Percentiles rank a stretch among this genome's conserved stretches.
phyloP scores from a whole-genome alignment of 2,888 invertebrate genomes.

The Caenorhabditis zanzibari region DNA sequence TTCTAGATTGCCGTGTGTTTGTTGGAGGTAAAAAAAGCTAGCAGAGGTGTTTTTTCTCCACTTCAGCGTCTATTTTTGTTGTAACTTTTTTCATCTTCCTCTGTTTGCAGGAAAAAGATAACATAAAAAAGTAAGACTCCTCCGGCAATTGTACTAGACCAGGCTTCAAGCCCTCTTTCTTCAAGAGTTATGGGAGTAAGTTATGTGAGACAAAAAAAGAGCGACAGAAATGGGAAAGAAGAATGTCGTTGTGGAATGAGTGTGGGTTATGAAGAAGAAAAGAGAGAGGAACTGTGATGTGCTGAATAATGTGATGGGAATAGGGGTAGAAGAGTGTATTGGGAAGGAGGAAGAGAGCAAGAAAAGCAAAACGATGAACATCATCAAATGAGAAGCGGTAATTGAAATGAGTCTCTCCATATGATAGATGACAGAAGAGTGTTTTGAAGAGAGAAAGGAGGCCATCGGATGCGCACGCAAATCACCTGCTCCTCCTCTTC shows the following conservation, averaged over 20 bases:
- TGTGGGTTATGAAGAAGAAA: neutral
- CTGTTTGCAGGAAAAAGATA: conserved; percentile 2
- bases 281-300: conserved; percentile 47
- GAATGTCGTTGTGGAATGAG: conserved; percentile 25
- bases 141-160: conserved; percentile 9
- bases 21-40: conserved; percentile 1
- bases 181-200: conserved; percentile 28
- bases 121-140: conserved; percentile 6
- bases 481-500: conserved; percentile 59
- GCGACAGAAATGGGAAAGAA: conserved; percentile 35
- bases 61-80: conserved; percentile 11
- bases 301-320: conserved; percentile 63
- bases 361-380: neutral
- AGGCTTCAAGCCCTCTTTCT: neutral
- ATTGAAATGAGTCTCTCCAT: conserved; percentile 57
- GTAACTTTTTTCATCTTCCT: conserved; percentile 27
- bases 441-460: conserved; percentile 26
- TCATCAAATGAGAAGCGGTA: conserved; percentile 53
- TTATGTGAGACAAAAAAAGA: conserved; percentile 41
- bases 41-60: conserved; percentile 19
- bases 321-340: conserved; percentile 8
- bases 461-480: conserved; percentile 48
- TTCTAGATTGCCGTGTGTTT: conserved; percentile 21
- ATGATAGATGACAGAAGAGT: conserved; percentile 49
- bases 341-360: conserved; percentile 26